Percentiles rank a stretch among this genome's conserved stretches.
Conservation (phyloP, 2,113 vertebrate species). For the Nothobranchius furzeri region DNA sequence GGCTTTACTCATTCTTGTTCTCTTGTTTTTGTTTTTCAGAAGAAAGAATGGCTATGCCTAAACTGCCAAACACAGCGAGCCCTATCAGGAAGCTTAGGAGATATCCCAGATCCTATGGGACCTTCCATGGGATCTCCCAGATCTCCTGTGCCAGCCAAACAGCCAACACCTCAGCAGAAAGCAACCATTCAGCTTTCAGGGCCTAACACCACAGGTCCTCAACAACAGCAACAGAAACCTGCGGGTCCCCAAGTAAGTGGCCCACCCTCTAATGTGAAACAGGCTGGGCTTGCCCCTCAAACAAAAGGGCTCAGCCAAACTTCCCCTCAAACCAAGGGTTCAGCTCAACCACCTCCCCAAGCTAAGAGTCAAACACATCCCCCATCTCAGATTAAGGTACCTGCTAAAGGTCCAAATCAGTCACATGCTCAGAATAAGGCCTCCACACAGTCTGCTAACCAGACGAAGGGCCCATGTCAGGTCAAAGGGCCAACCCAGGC, state of each 20-base stretch:
- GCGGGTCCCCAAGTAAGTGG: conserved; percentile 79
- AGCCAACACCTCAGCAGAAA: conserved; percentile 75
- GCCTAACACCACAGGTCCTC: conserved; percentile 69
- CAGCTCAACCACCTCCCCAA: conserved; percentile 60
- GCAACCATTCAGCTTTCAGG: conserved; percentile 72
- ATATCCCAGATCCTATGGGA: conserved; percentile 79
- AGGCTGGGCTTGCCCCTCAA: conserved; percentile 77
- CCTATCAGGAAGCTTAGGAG: conserved; percentile 91
- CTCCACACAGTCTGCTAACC: conserved; percentile 48
- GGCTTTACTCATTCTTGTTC: conserved; percentile 27
- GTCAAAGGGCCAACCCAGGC: conserved; percentile 61
- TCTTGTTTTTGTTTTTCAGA: conserved; percentile 83
- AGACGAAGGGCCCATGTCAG: conserved; percentile 53
- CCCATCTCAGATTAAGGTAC: conserved; percentile 61
- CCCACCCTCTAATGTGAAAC: conserved; percentile 78
- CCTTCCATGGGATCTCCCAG: conserved; percentile 80
- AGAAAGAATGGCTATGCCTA: conserved; percentile 98
- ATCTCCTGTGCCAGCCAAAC: conserved; percentile 73
- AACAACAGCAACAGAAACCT: conserved; percentile 74
- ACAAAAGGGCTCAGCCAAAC: conserved; percentile 69
- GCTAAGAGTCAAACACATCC: conserved; percentile 61
- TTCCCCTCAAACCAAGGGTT: conserved; percentile 76
- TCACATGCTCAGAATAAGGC: conserved; percentile 57
- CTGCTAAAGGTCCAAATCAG: conserved; percentile 66
- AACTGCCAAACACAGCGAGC: conserved; percentile 98